phyloP scores from a whole-genome alignment of 2,888 invertebrate species.

The Xestia xanthographa region DNA sequence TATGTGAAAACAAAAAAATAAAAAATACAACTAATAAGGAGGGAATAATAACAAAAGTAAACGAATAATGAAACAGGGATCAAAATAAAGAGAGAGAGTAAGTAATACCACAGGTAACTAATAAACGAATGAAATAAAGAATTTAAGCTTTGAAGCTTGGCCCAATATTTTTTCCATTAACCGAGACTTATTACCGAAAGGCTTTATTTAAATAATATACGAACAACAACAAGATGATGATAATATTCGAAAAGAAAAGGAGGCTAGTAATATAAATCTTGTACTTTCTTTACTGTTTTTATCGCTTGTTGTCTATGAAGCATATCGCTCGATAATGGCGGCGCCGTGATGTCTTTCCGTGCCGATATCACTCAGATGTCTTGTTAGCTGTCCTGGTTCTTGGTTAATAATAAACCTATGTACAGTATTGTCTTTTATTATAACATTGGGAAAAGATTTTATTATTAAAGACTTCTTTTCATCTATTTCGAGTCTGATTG shows the following conservation, averaged over 20 bases:
- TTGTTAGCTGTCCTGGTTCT: slow-evolving; percentile 24
- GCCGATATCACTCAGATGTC: slow-evolving; percentile 41
- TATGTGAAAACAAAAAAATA: not conserved
- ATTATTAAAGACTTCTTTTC: not conserved
- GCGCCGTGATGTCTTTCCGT: slow-evolving; percentile 29
- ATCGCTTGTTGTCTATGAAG: not conserved
- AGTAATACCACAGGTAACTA: slow-evolving; percentile 14
- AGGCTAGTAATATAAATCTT: not conserved
- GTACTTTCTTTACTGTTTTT: not conserved
- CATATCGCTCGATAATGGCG: slow-evolving; percentile 13
- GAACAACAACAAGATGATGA: not conserved
- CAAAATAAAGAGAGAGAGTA: not conserved
- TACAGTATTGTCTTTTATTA: not conserved
- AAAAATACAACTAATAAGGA: not conserved
- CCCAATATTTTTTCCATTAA: slow-evolving; percentile 30
- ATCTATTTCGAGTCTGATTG: not conserved
- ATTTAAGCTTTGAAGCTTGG: slow-evolving; percentile 14
- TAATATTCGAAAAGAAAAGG: not conserved
- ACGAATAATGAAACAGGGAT: not conserved
- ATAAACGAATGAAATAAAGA: slow-evolving; percentile 35
- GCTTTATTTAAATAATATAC: slow-evolving; percentile 22
- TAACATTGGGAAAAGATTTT: not conserved
- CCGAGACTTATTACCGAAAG: not conserved
- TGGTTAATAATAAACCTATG: slow-evolving; percentile 20
- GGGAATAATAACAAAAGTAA: not conserved